Evolutionary conservation across 2,113 vertebrate species (phyloP).

Genomic region (Eidolon helvum): DNA sequence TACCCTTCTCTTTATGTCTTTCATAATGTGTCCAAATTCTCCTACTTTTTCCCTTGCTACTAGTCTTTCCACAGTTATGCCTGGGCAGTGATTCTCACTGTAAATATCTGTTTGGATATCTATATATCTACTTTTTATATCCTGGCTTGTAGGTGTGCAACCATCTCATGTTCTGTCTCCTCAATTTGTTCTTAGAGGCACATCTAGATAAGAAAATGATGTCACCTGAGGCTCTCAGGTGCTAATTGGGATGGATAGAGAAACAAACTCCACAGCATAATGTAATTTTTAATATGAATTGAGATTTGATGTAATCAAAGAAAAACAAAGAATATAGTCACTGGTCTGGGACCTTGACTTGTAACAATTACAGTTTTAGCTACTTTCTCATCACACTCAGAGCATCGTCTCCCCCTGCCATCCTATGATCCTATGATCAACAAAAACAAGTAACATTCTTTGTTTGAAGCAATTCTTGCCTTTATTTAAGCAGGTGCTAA

Average conservation of each 20-base stretch:
- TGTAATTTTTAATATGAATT: background rate
- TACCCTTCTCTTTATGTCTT: background rate
- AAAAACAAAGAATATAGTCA: background rate
- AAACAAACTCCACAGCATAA: background rate
- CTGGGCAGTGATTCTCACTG: background rate
- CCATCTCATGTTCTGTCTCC: background rate
- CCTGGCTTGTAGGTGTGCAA: background rate
- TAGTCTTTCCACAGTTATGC: background rate
- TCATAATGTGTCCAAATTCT: background rate
- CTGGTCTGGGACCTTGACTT: background rate
- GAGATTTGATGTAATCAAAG: background rate
- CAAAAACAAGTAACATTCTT: background rate
- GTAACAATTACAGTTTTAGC: background rate
- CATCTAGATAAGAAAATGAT: background rate
- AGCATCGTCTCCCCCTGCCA: background rate
- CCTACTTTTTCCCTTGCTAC: background rate
- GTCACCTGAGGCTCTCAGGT: background rate
- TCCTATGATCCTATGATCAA: background rate
- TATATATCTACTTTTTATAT: background rate
- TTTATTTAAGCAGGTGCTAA: constrained; percentile 42
- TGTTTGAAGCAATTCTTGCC: background rate
- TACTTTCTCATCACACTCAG: background rate
- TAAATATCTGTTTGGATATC: background rate
- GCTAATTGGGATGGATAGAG: background rate
- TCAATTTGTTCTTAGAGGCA: background rate